A percentile compares a stretch with the other conserved stretches of the same genome.
These are phyloP conservation scores for Lipotes vexillifer DNA, from an alignment of 2,113 vertebrate genomes.

Conservation along the genomic window DNA sequence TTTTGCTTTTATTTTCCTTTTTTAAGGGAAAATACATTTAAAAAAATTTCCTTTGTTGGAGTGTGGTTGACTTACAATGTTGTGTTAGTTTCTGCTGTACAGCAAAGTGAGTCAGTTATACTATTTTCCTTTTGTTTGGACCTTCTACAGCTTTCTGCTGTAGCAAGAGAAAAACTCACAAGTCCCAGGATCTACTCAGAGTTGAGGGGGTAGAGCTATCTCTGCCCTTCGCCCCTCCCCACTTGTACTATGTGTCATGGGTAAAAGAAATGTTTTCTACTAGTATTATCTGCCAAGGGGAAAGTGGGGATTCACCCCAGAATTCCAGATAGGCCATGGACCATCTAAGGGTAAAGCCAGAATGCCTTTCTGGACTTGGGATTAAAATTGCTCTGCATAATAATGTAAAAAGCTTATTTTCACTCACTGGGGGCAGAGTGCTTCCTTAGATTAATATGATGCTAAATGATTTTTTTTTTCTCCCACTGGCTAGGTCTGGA, in stretches of 20 bases:
- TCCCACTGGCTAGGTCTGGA: neutral
- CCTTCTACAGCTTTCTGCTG: neutral
- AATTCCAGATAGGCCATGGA: neutral
- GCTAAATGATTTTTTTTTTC: neutral
- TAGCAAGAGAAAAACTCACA: neutral
- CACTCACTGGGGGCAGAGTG: neutral
- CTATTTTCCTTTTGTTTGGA: neutral
- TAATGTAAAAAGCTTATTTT: neutral
- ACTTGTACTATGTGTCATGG: accelerated
- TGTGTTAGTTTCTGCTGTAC: no score
- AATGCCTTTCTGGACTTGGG: neutral
- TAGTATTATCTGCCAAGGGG: neutral
- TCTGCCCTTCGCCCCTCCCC: accelerated
- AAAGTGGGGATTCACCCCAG: neutral
- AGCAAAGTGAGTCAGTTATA: no score
- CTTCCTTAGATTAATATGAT: neutral
- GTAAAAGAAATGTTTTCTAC: neutral
- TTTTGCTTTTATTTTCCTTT: neutral
- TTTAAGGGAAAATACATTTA: no score
- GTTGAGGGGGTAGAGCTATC: no score
- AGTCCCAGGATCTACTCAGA: neutral
- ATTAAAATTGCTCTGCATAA: no score
- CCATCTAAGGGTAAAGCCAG: neutral
- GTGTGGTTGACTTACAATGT: no score
- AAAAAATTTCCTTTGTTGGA: no score